Percentiles rank a stretch among this genome's conserved stretches.
These are phyloP conservation scores for Tetraneura akinire DNA, from an alignment of 1,140 invertebrate species.

Conservation along the genomic window DNA sequence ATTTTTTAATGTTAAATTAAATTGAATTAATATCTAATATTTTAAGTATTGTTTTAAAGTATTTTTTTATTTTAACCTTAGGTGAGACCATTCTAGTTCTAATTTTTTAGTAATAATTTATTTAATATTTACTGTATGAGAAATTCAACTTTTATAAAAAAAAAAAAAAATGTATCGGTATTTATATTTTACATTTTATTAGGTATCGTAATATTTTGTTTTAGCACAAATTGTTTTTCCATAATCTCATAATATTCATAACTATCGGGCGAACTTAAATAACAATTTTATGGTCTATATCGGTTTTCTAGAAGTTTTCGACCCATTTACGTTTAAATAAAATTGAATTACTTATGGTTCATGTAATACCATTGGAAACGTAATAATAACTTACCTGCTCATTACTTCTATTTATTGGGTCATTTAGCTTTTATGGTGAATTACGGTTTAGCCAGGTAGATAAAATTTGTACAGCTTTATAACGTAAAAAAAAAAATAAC, in stretches of 20 bases:
- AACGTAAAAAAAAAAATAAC: background rate
- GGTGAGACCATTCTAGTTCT: too few species aligned
- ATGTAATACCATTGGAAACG: background rate
- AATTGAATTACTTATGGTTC: background rate
- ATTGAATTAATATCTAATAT: too few species aligned
- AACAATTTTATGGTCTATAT: background rate
- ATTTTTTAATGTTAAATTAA: too few species aligned
- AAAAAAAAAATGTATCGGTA: too few species aligned
- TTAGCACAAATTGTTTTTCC: too few species aligned
- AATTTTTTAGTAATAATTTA: too few species aligned
- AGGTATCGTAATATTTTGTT: too few species aligned
- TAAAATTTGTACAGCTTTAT: conserved; percentile 1
- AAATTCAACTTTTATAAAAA: too few species aligned
- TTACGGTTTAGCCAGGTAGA: background rate
- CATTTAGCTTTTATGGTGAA: conserved; percentile 4
- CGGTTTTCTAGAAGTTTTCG: conserved; percentile 10
- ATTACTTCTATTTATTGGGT: background rate
- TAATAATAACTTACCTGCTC: background rate
- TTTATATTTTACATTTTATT: too few species aligned
- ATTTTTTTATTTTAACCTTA: too few species aligned
- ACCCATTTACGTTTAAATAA: background rate
- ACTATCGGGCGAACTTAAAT: background rate
- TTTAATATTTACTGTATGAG: too few species aligned
- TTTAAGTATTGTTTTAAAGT: too few species aligned
- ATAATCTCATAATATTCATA: background rate